A percentile compares a stretch with the other conserved stretches of the same genome.
Conservation (phyloP, 2,113 vertebrate species). For the Hyla sarda region DNA sequence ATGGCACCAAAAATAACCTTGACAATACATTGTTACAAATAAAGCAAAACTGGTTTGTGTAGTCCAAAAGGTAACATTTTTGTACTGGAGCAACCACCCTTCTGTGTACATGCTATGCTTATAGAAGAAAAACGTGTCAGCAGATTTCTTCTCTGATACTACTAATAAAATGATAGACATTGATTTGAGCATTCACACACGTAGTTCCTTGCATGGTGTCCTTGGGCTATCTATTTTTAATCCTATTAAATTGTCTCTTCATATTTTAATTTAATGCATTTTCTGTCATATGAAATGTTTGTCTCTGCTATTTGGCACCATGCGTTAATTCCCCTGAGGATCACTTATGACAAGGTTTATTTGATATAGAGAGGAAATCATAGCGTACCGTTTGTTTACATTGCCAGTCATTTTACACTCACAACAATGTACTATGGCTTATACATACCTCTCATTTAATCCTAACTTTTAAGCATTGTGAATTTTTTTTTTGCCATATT, state of each 20-base stretch:
- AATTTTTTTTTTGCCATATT: too few species aligned
- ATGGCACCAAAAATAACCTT: too few species aligned
- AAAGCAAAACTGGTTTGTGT: background rate
- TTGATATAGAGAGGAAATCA: conserved; percentile 27
- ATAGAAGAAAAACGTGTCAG: background rate
- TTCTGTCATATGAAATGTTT: conserved; percentile 51
- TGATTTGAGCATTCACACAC: conserved; percentile 30
- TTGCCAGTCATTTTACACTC: conserved; percentile 12
- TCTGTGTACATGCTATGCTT: background rate
- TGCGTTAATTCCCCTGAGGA: conserved; percentile 1
- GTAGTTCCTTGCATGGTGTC: conserved; percentile 6
- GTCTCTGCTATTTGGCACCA: conserved; percentile 45
- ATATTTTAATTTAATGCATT: conserved; percentile 37
- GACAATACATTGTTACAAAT: background rate
- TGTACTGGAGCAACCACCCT: background rate
- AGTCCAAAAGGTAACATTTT: background rate
- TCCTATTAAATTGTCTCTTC: conserved; percentile 53
- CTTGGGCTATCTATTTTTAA: conserved; percentile 39
- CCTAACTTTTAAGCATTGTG: too few species aligned
- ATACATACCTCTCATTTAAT: background rate
- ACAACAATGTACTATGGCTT: background rate
- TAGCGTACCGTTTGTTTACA: conserved; percentile 30
- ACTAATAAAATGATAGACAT: conserved; percentile 28
- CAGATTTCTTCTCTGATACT: background rate
- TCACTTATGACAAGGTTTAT: conserved; percentile 30